Base-by-base conservation (phyloP, 2,888 invertebrate species). In the Candidula unifasciata region DNA sequence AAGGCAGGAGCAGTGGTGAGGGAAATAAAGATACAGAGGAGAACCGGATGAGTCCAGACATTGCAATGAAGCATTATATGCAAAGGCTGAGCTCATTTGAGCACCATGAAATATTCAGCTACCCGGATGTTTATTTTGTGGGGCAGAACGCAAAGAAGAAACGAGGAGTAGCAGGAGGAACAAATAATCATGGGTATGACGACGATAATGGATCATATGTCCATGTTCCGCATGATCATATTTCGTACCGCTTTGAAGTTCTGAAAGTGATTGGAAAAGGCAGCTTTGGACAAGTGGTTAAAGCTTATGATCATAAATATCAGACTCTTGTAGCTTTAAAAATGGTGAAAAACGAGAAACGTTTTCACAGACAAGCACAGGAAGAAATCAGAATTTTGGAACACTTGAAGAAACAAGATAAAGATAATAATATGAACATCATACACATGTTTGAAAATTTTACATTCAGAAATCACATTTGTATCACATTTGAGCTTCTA, bases 381-480 rank as follows among this genome's bases (percentile, higher is more conserved):
- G 99, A 99, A 94, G 99, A 99, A 95, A 98, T 99, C 90, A 96
- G 97, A 88, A 99, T 99, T 91, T 95, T 99, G 84, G 97, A 98
- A 94, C 98, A 99, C 94, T 95, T 99, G 86, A 95, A 97, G 84
- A 97, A 97, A 93, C 97, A 98, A 93, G 99, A 99, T 94, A 97
- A 97, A 93, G 98, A 99, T 94, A 98, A 99, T 94, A 96, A 97
- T 10, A 97, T 98, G 97, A 99, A 99, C 94, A 97, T 99, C 89
- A 98, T 99, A 91, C 99, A 99, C 94, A 98, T 99, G 97, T 96
- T 96, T 93, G 99, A 99, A 94, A 97, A 97, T 93, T 99, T 99
- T 94, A 97, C 97, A 90, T 99, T 99, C 95, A 96, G 99, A 86
- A 97, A 97, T 95, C 99, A 99, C 94, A 98, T 98, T 95, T 99